Conservation (phyloP, 2,113 vertebrate species). For the Nesoenas mayeri region DNA sequence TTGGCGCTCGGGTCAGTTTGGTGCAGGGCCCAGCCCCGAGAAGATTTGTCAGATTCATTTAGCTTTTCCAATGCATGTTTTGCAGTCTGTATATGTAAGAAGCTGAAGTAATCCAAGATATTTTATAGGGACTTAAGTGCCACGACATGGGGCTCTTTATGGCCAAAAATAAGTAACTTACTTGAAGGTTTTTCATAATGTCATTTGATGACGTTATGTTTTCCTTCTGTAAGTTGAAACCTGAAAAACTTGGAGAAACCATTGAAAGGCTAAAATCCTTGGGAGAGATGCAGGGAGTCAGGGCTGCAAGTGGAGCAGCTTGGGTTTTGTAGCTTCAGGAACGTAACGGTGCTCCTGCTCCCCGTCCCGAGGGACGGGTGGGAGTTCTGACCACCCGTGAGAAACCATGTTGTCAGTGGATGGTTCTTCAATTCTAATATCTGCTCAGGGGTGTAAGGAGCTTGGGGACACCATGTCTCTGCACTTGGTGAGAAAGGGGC, state of each 20-base stretch:
- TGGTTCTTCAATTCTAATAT: background rate
- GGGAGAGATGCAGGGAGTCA: background rate
- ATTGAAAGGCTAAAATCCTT: background rate
- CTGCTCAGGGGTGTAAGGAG: background rate
- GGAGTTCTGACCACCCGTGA: background rate
- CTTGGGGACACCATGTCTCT: background rate
- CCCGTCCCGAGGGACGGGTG: background rate
- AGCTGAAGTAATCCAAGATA: background rate
- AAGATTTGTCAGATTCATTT: background rate
- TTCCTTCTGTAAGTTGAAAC: background rate
- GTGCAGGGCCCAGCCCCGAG: background rate
- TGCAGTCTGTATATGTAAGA: background rate
- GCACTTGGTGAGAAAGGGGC: background rate
- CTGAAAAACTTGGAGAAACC: background rate
- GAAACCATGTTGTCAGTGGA: background rate
- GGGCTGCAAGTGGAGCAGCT: background rate
- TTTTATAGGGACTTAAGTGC: background rate
- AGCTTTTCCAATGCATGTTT: background rate
- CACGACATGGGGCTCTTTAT: background rate
- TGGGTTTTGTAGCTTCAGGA: background rate
- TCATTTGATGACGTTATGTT: background rate
- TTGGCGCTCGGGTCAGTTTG: background rate
- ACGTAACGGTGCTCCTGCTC: too few relatives aligned
- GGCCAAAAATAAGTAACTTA: background rate
- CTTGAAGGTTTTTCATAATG: background rate